Percentiles rank a stretch among this genome's conserved stretches.
phyloP scores from a whole-genome alignment of 1,140 invertebrate species.

The Idris sp. region DNA sequence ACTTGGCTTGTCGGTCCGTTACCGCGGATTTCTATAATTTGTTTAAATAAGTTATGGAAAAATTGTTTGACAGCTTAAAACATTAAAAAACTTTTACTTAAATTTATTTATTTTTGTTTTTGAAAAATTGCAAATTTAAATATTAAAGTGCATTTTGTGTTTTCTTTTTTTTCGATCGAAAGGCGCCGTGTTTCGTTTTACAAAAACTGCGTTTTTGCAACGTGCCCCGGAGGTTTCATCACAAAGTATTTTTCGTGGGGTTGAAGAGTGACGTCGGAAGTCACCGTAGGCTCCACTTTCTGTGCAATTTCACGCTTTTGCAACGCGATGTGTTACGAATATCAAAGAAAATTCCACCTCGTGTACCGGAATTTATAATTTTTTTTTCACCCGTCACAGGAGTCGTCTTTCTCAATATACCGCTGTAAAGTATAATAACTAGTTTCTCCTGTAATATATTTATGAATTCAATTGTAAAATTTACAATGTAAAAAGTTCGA shows the following conservation, averaged over 20 bases:
- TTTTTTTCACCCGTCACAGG: conserved; percentile 11
- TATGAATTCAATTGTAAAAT: conserved; percentile 38
- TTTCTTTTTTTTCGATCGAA: conserved; percentile 42
- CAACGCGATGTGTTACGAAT: conserved; percentile 41
- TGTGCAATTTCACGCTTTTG: conserved; percentile 55
- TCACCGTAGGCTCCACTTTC: conserved; percentile 52
- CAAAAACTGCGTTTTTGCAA: conserved; percentile 29
- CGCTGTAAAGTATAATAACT: conserved; percentile 28
- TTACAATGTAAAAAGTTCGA: conserved; percentile 30
- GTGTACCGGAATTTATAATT: conserved; percentile 26
- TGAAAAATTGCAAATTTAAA: too few species aligned
- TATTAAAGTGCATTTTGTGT: too few species aligned
- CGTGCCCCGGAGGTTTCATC: conserved; percentile 45
- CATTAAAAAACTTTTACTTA: too few species aligned
- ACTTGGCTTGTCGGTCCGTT: too few species aligned
- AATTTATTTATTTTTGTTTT: too few species aligned
- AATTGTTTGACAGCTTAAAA: too few species aligned
- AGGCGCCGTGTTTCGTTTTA: too few species aligned
- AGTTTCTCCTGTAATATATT: conserved; percentile 21
- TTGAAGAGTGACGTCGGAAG: conserved; percentile 44
- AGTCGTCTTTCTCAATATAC: conserved; percentile 4
- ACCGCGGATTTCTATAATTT: too few species aligned
- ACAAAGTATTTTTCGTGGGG: conserved; percentile 40
- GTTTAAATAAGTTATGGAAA: too few species aligned
- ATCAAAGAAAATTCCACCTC: conserved; percentile 50